Base-by-base conservation (phyloP, 2,113 vertebrate species). In the Burhinus oedicnemus region DNA sequence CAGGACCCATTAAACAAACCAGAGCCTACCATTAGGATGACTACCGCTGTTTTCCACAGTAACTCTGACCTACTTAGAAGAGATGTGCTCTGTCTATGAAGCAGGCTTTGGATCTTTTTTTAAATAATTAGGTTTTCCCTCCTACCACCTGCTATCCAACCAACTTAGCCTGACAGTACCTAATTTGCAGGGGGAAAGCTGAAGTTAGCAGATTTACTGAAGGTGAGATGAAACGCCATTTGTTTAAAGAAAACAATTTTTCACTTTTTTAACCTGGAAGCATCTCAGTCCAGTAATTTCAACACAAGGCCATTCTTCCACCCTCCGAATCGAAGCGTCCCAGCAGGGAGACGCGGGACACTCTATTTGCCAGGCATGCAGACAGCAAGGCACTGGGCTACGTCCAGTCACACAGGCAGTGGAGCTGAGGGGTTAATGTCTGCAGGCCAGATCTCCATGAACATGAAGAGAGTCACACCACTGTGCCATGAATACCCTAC, bases 401-500 rank as follows among this genome's bases (percentile, higher is more conserved):
- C 0, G 0, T 60, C 38, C 15, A 29, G 40, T 40, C 49, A n/a
- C 0, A 4, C 58, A 23, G 40, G 40, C 47, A 80, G 17, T 4
- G 2, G 58, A 66, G 49, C 40, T 52, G 62, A 89, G 45, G 8
- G 19, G 12, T 74, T 58, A 16, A 45, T 34, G 45, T 34, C 15
- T 68, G 38, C 75, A 68, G 18, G n/a, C 38, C 44, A 22, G 62
- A 38, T 29, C 34, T 47, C 69, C 4, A 0, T 12, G 64, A 87
- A 51, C 8, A 5, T 29, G 19, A 44, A 86, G 15, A 36, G 23
- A 54, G 57, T 44, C 60, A 29, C 2, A 27, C 2, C 0, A 15
- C 12, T 13, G 3, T 17, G 12, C 18, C 23, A 58, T 5, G 42
- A 93, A 80, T 17, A 54, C 5, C 7, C 15, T 51, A 47, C 1